These are phyloP conservation scores for Tetanocera ferruginea DNA, from an alignment of 2,888 invertebrate genomes.

Conservation along the genomic window DNA sequence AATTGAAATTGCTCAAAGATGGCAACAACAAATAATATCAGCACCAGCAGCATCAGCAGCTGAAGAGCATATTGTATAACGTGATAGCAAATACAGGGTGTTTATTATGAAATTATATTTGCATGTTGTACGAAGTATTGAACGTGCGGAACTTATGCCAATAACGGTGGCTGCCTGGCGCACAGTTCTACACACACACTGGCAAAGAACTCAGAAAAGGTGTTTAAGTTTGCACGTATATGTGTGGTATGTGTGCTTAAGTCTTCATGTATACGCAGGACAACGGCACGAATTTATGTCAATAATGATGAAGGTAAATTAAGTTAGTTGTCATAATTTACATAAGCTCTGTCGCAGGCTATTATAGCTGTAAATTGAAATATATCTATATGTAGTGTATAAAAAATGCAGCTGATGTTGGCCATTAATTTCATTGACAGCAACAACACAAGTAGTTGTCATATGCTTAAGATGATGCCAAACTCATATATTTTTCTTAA, in stretches of 20 bases:
- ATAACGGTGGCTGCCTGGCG: too few species aligned
- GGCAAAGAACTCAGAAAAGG: too few species aligned
- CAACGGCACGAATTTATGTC: background rate
- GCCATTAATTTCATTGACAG: too few species aligned
- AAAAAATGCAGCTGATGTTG: too few species aligned
- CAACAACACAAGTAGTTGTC: too few species aligned
- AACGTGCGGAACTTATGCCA: too few species aligned
- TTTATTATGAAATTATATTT: background rate
- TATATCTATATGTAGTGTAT: too few species aligned
- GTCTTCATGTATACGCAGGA: background rate
- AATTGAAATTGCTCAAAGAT: background rate
- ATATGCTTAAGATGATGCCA: too few species aligned
- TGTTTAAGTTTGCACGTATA: too few species aligned
- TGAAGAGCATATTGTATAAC: background rate
- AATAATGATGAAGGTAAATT: slow-evolving; percentile 17
- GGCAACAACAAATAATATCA: background rate
- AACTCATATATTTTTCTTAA: too few species aligned
- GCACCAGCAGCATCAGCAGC: too few species aligned
- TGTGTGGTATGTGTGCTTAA: background rate
- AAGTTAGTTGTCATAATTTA: background rate
- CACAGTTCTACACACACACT: too few species aligned
- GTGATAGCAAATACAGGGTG: background rate
- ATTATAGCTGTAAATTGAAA: background rate
- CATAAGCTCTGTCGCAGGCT: background rate
- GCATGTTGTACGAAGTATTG: background rate